Evolutionary conservation across 2,113 vertebrate genomes (phyloP).

Genomic region (Eptesicus fuscus): DNA sequence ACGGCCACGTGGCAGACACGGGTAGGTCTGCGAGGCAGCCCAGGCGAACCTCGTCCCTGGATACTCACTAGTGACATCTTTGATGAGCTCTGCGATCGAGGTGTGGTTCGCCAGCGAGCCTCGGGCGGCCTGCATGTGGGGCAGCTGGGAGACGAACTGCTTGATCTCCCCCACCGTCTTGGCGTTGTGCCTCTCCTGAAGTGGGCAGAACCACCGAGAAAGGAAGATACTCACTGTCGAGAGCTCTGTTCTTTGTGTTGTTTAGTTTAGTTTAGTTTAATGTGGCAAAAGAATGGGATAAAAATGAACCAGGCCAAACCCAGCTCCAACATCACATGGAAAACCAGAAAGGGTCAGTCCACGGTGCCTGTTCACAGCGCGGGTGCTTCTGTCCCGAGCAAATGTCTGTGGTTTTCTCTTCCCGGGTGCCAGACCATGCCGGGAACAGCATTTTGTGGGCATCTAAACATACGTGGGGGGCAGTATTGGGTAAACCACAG

Average conservation of each 20-base stretch:
- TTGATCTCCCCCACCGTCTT: slow-evolving; percentile 99
- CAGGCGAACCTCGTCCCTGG: not conserved
- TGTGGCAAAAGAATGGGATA: not conserved
- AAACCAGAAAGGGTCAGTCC: not conserved
- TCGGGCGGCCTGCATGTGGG: slow-evolving; percentile 97
- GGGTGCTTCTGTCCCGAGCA: not conserved
- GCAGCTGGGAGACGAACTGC: slow-evolving; percentile 97
- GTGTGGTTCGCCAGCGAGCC: slow-evolving; percentile 97
- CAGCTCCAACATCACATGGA: not conserved
- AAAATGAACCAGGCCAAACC: no score
- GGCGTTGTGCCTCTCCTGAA: slow-evolving; percentile 94
- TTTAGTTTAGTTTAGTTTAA: no score
- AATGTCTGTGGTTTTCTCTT: not conserved
- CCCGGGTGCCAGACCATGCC: accelerated
- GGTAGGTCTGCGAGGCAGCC: accelerated
- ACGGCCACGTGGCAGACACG: accelerated
- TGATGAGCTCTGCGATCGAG: slow-evolving; percentile 96
- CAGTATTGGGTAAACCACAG: not conserved
- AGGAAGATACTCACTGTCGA: not conserved
- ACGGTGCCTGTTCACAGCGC: accelerated
- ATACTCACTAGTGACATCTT: slow-evolving; percentile 95
- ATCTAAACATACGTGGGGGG: not conserved
- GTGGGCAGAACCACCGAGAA: accelerated
- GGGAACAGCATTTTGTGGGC: not conserved
- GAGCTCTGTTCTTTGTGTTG: not conserved